Evolutionary conservation across 2,888 invertebrate species (phyloP).

Genomic region (Hirtodrosophila cameraria): DNA sequence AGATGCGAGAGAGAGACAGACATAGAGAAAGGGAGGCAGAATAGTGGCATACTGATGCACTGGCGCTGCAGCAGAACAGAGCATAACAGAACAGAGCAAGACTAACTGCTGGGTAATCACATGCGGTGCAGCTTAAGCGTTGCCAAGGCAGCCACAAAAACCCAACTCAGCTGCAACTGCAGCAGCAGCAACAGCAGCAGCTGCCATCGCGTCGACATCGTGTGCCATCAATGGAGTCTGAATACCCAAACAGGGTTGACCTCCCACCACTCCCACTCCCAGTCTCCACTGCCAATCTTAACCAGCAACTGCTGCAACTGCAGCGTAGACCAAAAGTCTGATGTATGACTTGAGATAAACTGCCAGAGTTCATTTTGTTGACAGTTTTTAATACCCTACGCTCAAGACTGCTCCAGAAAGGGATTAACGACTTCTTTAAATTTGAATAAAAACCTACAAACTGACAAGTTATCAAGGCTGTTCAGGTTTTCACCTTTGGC

Average conservation of each 20-base stretch:
- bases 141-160: constrained; percentile 57
- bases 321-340: constrained; percentile 46
- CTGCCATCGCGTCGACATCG: constrained; percentile 51
- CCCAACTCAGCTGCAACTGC: constrained; percentile 37
- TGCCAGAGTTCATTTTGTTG: constrained; percentile 26
- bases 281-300: not conserved
- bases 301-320: constrained; percentile 20
- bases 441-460: too few species aligned
- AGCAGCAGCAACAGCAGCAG: constrained; percentile 43
- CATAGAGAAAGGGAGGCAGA: constrained; percentile 6
- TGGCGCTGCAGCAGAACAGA: constrained; percentile 16
- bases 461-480: too few species aligned
- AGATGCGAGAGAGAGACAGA: not conserved
- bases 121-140: constrained; percentile 72
- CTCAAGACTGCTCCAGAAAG: not conserved
- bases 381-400: constrained; percentile 36
- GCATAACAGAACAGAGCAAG: constrained; percentile 23
- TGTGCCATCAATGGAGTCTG: constrained; percentile 68
- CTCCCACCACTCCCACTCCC: not conserved
- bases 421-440: too few species aligned
- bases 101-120: constrained; percentile 79
- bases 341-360: constrained; percentile 70
- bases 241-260: constrained; percentile 23
- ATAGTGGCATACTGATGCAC: constrained; percentile 30
- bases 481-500: too few species aligned